Evolutionary conservation across 2,797 vertebrate species (phyloP).

Genomic region (Anguilla marmorata): DNA sequence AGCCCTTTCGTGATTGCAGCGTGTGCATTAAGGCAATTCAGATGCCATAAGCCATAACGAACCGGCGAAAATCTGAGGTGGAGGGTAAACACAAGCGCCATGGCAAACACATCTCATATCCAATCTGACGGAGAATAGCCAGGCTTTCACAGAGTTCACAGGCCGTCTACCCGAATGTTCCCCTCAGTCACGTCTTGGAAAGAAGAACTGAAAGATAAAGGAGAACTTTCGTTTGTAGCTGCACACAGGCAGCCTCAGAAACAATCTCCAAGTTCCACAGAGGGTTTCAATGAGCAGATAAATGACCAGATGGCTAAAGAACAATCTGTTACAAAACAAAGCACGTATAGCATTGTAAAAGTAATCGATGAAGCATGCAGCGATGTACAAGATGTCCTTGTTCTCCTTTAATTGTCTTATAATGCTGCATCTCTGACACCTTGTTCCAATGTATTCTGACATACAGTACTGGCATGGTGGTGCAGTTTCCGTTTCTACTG

Average conservation of each 20-base stretch:
- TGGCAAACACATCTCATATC: background rate
- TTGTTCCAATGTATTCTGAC: background rate
- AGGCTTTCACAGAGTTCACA: background rate
- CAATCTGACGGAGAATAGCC: background rate
- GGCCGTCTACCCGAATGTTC: background rate
- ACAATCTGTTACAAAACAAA: slow-evolving; percentile 26
- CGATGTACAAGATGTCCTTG: slow-evolving; percentile 14
- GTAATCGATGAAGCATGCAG: slow-evolving; percentile 9
- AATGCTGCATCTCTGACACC: background rate
- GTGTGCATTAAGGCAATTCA: background rate
- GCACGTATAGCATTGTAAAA: slow-evolving; percentile 6
- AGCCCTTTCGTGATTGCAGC: background rate
- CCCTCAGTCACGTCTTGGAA: background rate
- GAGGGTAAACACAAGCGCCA: background rate
- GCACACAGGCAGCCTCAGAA: slow-evolving; percentile 28
- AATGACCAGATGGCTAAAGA: slow-evolving; percentile 17
- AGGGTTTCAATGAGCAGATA: slow-evolving; percentile 38
- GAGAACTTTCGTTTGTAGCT: background rate
- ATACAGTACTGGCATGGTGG: background rate
- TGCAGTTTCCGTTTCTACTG: background rate
- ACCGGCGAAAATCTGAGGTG: background rate
- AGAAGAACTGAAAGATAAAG: background rate
- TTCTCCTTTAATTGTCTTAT: background rate
- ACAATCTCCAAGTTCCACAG: slow-evolving; percentile 37
- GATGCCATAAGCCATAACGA: background rate